A percentile compares a stretch with the other conserved stretches of the same genome.
These are phyloP conservation scores for Pelobates cultripes DNA, from an alignment of 2,797 vertebrate species.

Conservation along the genomic window DNA sequence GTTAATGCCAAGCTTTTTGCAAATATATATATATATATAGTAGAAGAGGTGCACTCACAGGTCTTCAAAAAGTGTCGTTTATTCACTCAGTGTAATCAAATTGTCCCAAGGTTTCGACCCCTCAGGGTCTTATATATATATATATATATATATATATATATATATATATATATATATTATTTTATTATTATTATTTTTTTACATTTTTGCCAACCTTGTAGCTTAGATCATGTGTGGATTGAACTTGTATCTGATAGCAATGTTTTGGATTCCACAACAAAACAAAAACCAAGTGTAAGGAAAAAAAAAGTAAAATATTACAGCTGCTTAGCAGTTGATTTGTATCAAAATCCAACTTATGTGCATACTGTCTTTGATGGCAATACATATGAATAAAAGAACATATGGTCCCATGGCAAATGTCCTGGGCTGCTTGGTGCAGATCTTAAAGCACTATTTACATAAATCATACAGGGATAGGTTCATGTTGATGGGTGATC, in stretches of 20 bases:
- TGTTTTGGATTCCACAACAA: constrained; percentile 9
- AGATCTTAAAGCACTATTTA: neutral
- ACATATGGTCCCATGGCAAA: constrained; percentile 1
- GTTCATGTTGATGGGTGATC: constrained; percentile 10
- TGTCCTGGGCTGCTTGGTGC: constrained; percentile 14
- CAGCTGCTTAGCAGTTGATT: constrained; percentile 11
- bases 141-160: too few relatives aligned
- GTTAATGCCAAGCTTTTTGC: too few relatives aligned
- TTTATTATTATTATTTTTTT: too few relatives aligned
- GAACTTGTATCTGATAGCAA: neutral
- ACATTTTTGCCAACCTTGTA: too few relatives aligned
- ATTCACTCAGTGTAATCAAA: too few relatives aligned
- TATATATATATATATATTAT: too few relatives aligned
- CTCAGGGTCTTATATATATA: too few relatives aligned
- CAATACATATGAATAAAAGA: neutral
- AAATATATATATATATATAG: too few relatives aligned
- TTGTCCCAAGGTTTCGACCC: too few relatives aligned
- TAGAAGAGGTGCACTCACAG: too few relatives aligned
- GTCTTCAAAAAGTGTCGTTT: too few relatives aligned
- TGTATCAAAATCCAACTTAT: neutral
- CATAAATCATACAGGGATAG: constrained; percentile 3
- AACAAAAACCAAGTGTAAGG: neutral
- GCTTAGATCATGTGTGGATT: too few relatives aligned
- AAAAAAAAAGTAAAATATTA: neutral
- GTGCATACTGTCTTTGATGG: neutral